A percentile compares a stretch with the other conserved stretches of the same genome.
Conservation (phyloP, 2,113 vertebrate species). For the Dissostichus mawsoni region DNA sequence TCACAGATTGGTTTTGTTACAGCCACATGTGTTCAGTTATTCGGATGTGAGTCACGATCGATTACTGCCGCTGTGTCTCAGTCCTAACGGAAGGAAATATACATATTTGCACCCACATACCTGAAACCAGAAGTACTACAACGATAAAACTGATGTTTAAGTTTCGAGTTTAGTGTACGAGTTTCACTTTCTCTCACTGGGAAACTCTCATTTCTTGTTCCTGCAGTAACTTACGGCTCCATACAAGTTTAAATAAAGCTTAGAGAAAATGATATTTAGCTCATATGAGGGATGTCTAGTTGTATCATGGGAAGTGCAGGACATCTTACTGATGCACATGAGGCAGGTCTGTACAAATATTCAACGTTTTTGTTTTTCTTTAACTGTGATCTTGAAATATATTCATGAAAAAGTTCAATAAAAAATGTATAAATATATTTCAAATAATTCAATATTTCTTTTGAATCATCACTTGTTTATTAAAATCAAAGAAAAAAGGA, state of each 20-base stretch:
- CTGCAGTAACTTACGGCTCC: background rate
- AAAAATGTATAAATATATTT: too few relatives aligned
- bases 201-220: conserved; percentile 30
- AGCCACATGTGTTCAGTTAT: too few relatives aligned
- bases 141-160: background rate
- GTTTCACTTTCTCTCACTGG: conserved; percentile 13
- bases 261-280: background rate
- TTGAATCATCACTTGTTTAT: too few relatives aligned
- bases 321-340: background rate
- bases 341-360: background rate
- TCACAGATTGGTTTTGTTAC: too few relatives aligned
- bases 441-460: too few relatives aligned
- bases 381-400: too few relatives aligned
- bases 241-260: background rate
- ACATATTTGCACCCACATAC: background rate
- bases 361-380: too few relatives aligned
- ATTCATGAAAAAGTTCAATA: too few relatives aligned
- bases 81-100: conserved; percentile 15
- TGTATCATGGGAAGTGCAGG: conserved; percentile 31
- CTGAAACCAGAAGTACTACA: conserved; percentile 25
- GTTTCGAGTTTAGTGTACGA: background rate
- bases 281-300: conserved; percentile 5
- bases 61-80: conserved; percentile 28
- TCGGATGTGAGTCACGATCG: background rate
- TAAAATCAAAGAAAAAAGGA: too few relatives aligned